Percentiles rank a stretch among this genome's conserved stretches.
Conservation (phyloP, 2,113 vertebrate genomes). For the Riparia riparia region DNA sequence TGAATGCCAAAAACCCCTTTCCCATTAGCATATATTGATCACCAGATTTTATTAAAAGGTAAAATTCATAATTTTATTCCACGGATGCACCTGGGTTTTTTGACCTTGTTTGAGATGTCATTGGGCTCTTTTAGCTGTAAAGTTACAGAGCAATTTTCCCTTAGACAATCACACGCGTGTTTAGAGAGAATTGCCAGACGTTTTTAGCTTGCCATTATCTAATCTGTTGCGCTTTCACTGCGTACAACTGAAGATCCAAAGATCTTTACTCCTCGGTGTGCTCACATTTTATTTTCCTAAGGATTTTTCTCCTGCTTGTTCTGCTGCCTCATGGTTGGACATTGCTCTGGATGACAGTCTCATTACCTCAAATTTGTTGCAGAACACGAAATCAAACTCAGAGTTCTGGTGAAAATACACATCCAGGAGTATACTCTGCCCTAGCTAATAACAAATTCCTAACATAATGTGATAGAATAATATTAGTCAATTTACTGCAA, state of each 20-base stretch:
- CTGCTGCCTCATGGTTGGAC: not conserved
- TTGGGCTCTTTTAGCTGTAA: not conserved
- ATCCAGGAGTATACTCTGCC: not conserved
- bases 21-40: not conserved
- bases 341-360: not conserved
- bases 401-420: not conserved
- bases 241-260: not conserved
- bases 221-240: not conserved
- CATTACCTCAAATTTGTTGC: not conserved
- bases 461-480: not conserved
- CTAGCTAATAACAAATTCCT: not conserved
- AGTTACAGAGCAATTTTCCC: not conserved
- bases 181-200: not conserved
- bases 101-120: not conserved
- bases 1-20: not conserved
- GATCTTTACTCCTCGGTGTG: not conserved
- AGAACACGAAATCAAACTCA: not conserved
- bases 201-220: not conserved
- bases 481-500: not conserved
- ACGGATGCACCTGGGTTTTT: not conserved
- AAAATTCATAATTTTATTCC: not conserved
- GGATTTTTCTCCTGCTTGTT: not conserved
- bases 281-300: not conserved
- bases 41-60: not conserved
- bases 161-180: not conserved